Conservation (phyloP, 2,113 vertebrate genomes). For the Sphyrna mokarran region DNA sequence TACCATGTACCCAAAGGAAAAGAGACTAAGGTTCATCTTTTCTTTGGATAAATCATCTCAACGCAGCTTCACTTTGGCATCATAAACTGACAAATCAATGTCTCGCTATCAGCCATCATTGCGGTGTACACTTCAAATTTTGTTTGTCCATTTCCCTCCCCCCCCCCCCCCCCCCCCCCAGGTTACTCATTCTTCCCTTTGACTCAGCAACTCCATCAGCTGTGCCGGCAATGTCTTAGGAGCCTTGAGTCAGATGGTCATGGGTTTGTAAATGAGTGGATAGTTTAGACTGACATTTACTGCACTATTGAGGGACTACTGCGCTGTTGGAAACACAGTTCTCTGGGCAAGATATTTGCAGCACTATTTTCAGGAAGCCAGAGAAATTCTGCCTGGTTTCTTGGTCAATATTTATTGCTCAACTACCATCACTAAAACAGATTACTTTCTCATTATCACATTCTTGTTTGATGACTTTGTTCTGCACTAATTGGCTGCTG, state of each 20-base stretch:
- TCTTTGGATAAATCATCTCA: not conserved
- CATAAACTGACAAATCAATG: not conserved
- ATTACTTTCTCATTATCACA: not conserved
- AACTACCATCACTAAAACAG: not conserved
- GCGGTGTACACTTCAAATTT: not conserved
- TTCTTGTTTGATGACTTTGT: not conserved
- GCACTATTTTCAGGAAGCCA: too few species aligned
- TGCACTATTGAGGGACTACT: not conserved
- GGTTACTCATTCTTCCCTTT: not conserved
- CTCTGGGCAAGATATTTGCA: not conserved
- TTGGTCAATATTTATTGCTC: not conserved
- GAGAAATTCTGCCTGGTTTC: not conserved
- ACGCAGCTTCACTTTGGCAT: not conserved
- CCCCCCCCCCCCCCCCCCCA: not conserved
- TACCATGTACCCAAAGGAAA: not conserved
- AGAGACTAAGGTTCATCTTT: not conserved
- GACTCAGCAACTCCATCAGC: not conserved
- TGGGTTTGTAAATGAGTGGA: not conserved
- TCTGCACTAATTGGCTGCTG: not conserved
- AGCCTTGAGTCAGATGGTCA: not conserved
- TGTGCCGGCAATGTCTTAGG: not conserved
- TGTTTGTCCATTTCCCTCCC: not conserved
- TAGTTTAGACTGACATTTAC: not conserved
- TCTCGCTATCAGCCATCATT: not conserved
- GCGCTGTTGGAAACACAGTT: not conserved